Conservation (phyloP, 1,140 invertebrate species). For the Danaus plexippus region DNA sequence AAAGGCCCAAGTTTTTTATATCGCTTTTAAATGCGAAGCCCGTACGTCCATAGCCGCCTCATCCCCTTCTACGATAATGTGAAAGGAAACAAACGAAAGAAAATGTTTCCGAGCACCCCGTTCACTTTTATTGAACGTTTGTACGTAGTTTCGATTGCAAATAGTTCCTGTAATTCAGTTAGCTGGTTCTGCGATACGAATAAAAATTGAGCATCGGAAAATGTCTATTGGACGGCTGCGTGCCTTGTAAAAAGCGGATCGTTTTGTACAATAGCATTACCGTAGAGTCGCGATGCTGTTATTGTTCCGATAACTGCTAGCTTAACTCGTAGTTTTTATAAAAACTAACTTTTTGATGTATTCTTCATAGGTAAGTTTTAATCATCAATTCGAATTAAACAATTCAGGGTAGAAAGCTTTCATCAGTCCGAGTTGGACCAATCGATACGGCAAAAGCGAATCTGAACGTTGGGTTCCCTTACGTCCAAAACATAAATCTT, state of each 20-base stretch:
- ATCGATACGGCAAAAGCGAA: conserved; percentile 16
- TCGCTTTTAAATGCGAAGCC: conserved; percentile 68
- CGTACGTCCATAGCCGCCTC: conserved; percentile 58
- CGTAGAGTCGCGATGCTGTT: no score
- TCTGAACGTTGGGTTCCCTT: conserved; percentile 17
- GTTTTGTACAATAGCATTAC: no score
- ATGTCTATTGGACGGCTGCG: conserved; percentile 32
- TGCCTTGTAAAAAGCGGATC: conserved; percentile 29
- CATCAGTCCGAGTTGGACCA: no score
- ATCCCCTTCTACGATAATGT: conserved; percentile 62
- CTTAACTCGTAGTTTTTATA: no score
- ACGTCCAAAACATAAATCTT: conserved; percentile 35
- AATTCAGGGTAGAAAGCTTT: no score
- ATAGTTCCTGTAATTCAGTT: conserved; percentile 68
- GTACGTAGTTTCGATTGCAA: conserved; percentile 67
- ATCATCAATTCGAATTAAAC: no score
- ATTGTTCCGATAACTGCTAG: not conserved
- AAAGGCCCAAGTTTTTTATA: conserved; percentile 69
- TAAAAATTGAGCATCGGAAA: conserved; percentile 41
- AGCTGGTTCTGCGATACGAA: conserved; percentile 43
- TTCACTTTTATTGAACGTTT: conserved; percentile 64
- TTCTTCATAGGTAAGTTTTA: no score
- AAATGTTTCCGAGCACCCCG: conserved; percentile 64
- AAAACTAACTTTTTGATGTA: no score
- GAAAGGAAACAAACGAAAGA: conserved; percentile 70